phyloP scores from a whole-genome alignment of 1,140 invertebrate genomes.

The Diachasma alloeum region DNA sequence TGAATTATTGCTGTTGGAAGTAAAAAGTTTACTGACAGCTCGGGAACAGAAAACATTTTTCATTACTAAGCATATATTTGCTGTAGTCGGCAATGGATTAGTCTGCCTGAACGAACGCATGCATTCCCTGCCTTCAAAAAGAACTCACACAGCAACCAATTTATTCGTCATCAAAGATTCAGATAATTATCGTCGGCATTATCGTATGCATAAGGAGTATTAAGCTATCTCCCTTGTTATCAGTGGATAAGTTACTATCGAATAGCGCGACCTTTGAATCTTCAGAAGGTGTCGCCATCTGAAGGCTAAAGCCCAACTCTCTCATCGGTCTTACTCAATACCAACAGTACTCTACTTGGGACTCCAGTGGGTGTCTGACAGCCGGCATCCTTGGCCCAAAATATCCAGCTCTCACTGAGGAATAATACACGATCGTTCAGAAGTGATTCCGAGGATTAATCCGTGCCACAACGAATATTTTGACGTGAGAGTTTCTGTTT shows the following conservation, averaged over 20 bases:
- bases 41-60: no score
- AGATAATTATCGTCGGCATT: background rate
- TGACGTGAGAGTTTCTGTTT: background rate
- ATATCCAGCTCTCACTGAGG: background rate
- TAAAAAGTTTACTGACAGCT: no score
- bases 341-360: slow-evolving; percentile 29
- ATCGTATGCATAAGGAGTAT: background rate
- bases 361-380: slow-evolving; percentile 34
- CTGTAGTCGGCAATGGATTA: no score
- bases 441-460: background rate
- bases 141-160: no score
- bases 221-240: background rate
- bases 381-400: slow-evolving; percentile 33
- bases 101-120: no score
- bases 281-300: slow-evolving; percentile 23
- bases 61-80: no score
- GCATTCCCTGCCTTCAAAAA: no score
- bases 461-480: background rate
- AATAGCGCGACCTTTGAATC: background rate
- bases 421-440: background rate
- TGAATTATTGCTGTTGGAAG: no score
- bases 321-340: slow-evolving; percentile 23
- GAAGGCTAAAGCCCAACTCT: slow-evolving; percentile 26
- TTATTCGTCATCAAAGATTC: background rate
- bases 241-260: background rate